These are phyloP conservation scores for Drosophila murphyi DNA, from an alignment of 1,140 invertebrate genomes.

Conservation along the genomic window DNA sequence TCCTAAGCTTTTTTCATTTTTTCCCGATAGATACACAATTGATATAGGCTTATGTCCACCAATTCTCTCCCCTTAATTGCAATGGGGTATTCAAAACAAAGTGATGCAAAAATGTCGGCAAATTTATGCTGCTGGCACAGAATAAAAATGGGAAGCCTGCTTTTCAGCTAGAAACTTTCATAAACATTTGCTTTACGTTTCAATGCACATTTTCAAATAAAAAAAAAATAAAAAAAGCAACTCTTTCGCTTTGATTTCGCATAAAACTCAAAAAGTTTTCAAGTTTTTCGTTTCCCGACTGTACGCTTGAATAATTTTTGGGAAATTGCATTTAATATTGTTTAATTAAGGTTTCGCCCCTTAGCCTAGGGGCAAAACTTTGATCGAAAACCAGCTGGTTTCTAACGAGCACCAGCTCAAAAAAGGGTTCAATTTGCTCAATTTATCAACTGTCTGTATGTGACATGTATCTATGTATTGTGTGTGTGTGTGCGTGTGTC, in stretches of 20 bases:
- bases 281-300: constrained; percentile 29
- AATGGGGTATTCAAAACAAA: constrained; percentile 22
- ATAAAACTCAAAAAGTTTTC: constrained; percentile 9
- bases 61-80: no score
- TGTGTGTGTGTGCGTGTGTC: background rate
- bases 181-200: constrained; percentile 7
- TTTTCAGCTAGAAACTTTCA: constrained; percentile 3
- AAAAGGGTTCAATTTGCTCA: constrained; percentile 25
- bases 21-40: no score
- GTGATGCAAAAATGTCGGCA: background rate
- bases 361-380: constrained; percentile 37
- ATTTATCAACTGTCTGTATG: constrained; percentile 54
- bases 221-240: background rate
- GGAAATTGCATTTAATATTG: constrained; percentile 61
- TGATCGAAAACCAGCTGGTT: constrained; percentile 22
- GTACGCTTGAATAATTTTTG: constrained; percentile 56
- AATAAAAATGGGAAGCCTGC: background rate
- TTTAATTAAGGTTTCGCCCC: constrained; percentile 59
- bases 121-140: no score
- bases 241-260: constrained; percentile 19
- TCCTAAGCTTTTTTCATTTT: no score
- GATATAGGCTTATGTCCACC: no score
- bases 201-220: constrained; percentile 11
- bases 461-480: background rate
- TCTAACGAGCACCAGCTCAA: background rate